Percentiles rank a stretch among this genome's conserved stretches.
Conservation (phyloP, 2,797 vertebrate species). For the Sebastes jordani region DNA sequence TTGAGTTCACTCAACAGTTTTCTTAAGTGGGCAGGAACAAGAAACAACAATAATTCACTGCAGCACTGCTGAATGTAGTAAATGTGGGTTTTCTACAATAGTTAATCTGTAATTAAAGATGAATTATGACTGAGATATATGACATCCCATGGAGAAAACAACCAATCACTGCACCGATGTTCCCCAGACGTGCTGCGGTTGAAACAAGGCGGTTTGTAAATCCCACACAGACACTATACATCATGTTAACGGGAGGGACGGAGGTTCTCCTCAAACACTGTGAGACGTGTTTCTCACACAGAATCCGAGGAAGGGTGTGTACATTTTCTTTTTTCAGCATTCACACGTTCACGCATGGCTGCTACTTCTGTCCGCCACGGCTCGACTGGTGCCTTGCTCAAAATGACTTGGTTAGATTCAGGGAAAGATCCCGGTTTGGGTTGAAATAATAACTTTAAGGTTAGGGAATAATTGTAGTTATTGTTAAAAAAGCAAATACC, state of each 20-base stretch:
- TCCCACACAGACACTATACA: slow-evolving; percentile 10
- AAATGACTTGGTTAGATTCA: not conserved
- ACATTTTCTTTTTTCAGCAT: not conserved
- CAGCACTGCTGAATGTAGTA: not conserved
- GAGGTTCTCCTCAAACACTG: not conserved
- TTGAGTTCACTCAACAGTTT: not conserved
- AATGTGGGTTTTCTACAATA: not conserved
- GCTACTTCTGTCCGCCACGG: not conserved
- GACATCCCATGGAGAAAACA: not conserved
- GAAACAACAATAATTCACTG: not conserved
- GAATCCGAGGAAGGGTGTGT: not conserved
- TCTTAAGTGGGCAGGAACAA: not conserved
- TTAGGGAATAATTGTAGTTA: not conserved
- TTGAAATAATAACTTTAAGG: not conserved
- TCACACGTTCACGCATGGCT: not conserved
- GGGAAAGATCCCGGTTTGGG: not conserved
- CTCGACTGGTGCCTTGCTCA: not conserved
- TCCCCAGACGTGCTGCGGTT: slow-evolving; percentile 9
- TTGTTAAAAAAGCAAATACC: too few species aligned
- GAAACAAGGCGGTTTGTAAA: slow-evolving; percentile 7
- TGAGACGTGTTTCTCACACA: not conserved
- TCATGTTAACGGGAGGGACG: not conserved
- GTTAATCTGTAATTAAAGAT: slow-evolving; percentile 21
- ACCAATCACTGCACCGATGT: not conserved
- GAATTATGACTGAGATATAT: slow-evolving; percentile 10